Evolutionary conservation across 2,113 vertebrate genomes (phyloP).

Genomic region (Caranx melampygus): DNA sequence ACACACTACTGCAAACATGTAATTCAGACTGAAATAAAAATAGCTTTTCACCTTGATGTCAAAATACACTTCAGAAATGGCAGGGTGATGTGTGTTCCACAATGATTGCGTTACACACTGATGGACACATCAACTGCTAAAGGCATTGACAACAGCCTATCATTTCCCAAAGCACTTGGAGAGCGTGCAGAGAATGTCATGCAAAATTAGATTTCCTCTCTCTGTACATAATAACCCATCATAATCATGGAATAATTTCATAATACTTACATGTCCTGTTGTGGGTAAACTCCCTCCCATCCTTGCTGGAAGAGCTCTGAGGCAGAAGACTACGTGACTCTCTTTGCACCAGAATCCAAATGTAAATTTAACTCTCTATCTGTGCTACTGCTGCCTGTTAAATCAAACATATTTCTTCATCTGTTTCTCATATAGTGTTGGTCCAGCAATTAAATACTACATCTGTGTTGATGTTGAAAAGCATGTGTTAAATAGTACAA

Average conservation of each 20-base stretch:
- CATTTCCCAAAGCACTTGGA: constrained; percentile 31
- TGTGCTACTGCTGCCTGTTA: neutral
- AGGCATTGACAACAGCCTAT: constrained; percentile 31
- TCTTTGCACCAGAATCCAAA: constrained; percentile 16
- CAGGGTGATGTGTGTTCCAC: constrained; percentile 10
- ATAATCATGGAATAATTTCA: constrained; percentile 40
- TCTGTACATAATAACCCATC: constrained; percentile 34
- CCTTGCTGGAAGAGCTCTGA: constrained; percentile 5
- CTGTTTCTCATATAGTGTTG: neutral
- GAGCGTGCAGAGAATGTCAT: constrained; percentile 16
- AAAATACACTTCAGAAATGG: constrained; percentile 17
- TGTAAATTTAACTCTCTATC: constrained; percentile 2
- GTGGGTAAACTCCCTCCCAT: constrained; percentile 19
- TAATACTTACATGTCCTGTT: constrained; percentile 26
- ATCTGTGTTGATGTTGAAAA: neutral
- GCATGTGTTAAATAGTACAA: neutral
- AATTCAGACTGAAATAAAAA: constrained; percentile 10
- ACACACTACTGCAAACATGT: neutral
- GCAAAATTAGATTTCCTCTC: constrained; percentile 47
- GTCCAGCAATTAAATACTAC: constrained; percentile 4
- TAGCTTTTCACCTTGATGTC: neutral
- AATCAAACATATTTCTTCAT: neutral
- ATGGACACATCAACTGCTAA: constrained; percentile 17
- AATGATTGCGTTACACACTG: constrained; percentile 17
- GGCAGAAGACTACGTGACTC: neutral